phyloP scores from a whole-genome alignment of 2,888 invertebrate genomes.

The Acrobasis consociella region DNA sequence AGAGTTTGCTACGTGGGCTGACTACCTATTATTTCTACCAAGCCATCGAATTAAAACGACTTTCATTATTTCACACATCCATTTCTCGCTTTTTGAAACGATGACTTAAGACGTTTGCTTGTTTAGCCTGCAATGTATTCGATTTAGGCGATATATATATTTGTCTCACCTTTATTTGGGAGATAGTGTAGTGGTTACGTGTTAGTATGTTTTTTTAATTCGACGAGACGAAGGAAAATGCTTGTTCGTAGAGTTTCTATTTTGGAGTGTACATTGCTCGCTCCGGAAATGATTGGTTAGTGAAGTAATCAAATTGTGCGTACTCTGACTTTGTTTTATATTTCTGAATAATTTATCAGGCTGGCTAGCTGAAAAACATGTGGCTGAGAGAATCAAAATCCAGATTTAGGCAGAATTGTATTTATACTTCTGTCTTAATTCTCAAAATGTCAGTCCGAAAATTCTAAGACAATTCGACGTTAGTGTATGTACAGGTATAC shows the following conservation, averaged over 20 bases:
- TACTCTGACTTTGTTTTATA: constrained; percentile 29
- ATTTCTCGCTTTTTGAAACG: constrained; percentile 11
- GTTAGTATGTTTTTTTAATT: constrained; percentile 34
- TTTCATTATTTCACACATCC: constrained; percentile 14
- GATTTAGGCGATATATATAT: background rate
- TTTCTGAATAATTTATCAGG: background rate
- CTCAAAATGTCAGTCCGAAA: too few species aligned
- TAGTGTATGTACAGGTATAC: too few species aligned
- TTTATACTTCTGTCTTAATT: too few species aligned
- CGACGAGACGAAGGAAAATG: constrained; percentile 38
- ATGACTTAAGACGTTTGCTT: background rate
- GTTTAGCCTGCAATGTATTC: background rate
- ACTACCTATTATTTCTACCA: constrained; percentile 35
- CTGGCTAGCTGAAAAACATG: background rate
- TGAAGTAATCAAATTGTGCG: constrained; percentile 40
- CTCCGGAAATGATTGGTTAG: constrained; percentile 60
- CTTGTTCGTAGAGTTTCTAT: constrained; percentile 46
- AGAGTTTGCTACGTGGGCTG: constrained; percentile 45
- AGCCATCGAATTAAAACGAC: background rate
- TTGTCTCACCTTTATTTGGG: background rate
- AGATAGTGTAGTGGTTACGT: background rate
- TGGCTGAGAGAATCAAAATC: background rate
- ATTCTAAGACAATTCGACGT: too few species aligned
- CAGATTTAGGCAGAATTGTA: background rate
- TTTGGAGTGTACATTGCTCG: constrained; percentile 40